Conservation (phyloP, 2,797 vertebrate species). For the Vipera ursinii region DNA sequence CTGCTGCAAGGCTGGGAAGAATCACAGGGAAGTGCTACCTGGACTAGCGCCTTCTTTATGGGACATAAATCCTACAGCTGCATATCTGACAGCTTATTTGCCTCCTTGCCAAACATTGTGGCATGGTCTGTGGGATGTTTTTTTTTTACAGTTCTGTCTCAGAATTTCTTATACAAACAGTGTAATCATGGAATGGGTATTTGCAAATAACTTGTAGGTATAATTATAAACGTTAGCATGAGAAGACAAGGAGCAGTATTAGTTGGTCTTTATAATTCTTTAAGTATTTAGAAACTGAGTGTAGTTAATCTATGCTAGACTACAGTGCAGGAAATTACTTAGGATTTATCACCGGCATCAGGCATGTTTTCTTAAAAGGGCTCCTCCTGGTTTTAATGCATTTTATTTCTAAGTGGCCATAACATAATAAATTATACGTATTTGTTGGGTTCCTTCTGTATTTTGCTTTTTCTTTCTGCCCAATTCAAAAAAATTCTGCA, state of each 20-base stretch:
- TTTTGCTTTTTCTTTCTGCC: no score
- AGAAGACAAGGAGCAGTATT: not conserved
- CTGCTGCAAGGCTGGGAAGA: constrained; percentile 11
- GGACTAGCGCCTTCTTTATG: constrained; percentile 8
- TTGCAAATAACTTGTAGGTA: not conserved
- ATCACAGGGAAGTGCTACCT: fast-evolving
- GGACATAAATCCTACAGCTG: constrained; percentile 13
- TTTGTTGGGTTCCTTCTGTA: no score
- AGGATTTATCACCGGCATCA: not conserved
- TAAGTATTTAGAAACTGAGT: not conserved
- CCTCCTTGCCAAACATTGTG: not conserved
- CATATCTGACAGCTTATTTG: constrained; percentile 23
- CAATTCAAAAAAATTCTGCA: no score
- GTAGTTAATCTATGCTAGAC: not conserved
- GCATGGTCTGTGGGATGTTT: not conserved
- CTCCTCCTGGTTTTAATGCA: not conserved
- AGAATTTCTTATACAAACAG: not conserved
- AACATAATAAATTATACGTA: no score
- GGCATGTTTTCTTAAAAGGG: not conserved
- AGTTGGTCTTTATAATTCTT: not conserved
- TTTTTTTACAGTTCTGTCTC: constrained; percentile 5
- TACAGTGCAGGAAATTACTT: not conserved
- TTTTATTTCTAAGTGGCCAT: not conserved
- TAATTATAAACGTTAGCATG: not conserved
- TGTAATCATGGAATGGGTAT: not conserved